Percentiles rank a stretch among this genome's conserved stretches.
phyloP scores from a whole-genome alignment of 1,140 invertebrate genomes.

The Drosophila bocqueti region DNA sequence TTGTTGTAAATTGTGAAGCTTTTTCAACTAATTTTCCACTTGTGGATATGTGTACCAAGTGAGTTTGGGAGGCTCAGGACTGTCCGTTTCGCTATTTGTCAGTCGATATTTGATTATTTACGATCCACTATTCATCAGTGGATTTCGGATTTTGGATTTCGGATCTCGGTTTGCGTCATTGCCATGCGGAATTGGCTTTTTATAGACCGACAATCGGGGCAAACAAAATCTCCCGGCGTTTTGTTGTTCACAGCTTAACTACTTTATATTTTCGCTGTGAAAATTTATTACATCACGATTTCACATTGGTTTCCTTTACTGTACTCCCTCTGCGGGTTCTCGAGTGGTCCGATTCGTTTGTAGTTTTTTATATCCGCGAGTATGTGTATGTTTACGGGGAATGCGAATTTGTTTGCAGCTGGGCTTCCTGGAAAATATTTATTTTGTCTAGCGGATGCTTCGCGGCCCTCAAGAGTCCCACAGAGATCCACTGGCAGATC shows the following conservation, averaged over 20 bases:
- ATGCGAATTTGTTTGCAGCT: constrained; percentile 73
- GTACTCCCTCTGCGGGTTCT: constrained; percentile 51
- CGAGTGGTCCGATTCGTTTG: constrained; percentile 34
- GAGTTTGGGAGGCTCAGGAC: constrained; percentile 10
- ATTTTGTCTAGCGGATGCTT: constrained; percentile 61
- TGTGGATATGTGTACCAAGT: constrained; percentile 37
- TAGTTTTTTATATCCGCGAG: constrained; percentile 30
- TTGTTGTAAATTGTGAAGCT: constrained; percentile 61
- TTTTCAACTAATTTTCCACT: constrained; percentile 78
- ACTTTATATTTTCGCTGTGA: constrained; percentile 42
- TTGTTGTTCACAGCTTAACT: constrained; percentile 47
- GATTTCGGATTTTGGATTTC: constrained; percentile 15
- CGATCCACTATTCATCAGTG: constrained; percentile 60
- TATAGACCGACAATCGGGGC: constrained; percentile 43
- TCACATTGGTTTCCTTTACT: constrained; percentile 41
- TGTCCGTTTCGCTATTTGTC: constrained; percentile 65
- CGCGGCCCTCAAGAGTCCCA: constrained; percentile 13
- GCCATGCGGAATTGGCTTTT: constrained; percentile 45
- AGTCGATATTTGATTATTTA: constrained; percentile 75
- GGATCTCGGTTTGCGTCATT: constrained; percentile 52
- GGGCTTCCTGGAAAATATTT: constrained; percentile 79
- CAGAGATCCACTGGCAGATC: constrained; percentile 23
- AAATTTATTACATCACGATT: constrained; percentile 81
- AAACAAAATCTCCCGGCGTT: constrained; percentile 37
- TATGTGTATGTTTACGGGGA: constrained; percentile 12